Evolutionary conservation across 2,113 vertebrate genomes (phyloP).

Genomic region (Eonycteris spelaea): DNA sequence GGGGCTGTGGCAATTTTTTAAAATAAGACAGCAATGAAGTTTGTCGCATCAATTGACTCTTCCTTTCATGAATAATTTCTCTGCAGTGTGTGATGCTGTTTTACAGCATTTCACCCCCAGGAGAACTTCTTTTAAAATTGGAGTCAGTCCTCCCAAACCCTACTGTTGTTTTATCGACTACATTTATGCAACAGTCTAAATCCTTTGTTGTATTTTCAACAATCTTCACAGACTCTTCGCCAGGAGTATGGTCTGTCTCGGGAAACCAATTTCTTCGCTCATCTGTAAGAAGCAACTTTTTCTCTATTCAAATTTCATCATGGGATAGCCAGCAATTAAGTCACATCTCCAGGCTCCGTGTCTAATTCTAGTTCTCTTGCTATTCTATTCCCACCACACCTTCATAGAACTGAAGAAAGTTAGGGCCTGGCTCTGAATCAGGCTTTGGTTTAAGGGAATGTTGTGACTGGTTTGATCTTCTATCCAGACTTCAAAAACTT

Average conservation of each 20-base stretch:
- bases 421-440: neutral
- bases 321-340: neutral
- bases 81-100: neutral
- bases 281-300: neutral
- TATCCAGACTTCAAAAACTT: neutral
- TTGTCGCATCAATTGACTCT: neutral
- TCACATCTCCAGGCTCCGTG: neutral
- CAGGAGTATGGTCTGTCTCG: accelerated
- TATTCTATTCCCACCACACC: neutral
- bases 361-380: neutral
- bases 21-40: neutral
- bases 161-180: neutral
- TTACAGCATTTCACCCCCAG: neutral
- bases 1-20: neutral
- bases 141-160: neutral
- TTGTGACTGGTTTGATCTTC: neutral
- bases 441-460: neutral
- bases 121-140: neutral
- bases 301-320: neutral
- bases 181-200: neutral
- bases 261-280: neutral
- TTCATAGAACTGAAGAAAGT: neutral
- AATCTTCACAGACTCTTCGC: neutral
- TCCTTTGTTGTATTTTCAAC: too few species aligned
- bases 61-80: neutral